These are phyloP conservation scores for Melanerpes aurifrons DNA, from an alignment of 2,113 vertebrate genomes.

Conservation along the genomic window DNA sequence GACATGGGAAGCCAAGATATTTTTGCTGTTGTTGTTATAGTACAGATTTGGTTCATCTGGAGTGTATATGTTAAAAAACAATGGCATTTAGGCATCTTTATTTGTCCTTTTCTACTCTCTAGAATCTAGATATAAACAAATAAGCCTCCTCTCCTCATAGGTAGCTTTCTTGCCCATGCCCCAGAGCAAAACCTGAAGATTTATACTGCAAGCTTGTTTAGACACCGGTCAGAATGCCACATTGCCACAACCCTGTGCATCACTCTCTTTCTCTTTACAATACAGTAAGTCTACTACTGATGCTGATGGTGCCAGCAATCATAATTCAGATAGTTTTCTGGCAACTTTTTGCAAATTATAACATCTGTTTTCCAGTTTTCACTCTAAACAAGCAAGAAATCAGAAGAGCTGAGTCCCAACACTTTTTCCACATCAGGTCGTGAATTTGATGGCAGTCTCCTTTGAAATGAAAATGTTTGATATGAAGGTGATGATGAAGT, in stretches of 20 bases:
- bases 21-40: constrained; percentile 1
- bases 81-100: not conserved
- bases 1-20: not conserved
- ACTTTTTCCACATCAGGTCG: not conserved
- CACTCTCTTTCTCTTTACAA: not conserved
- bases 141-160: not conserved
- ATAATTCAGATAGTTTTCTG: not conserved
- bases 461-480: constrained; percentile 4
- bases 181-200: constrained; percentile 32
- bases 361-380: not conserved
- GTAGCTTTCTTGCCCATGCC: not conserved
- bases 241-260: not conserved
- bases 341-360: not conserved
- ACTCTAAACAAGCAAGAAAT: not conserved
- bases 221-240: not conserved
- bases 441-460: not conserved
- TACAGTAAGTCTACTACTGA: not conserved
- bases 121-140: constrained; percentile 24
- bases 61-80: not conserved
- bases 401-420: not conserved
- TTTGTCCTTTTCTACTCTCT: constrained; percentile 8
- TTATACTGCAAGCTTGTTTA: not conserved
- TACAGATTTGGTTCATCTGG: constrained; percentile 11
- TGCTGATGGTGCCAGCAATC: not conserved
- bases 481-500: not conserved